A percentile compares a stretch with the other conserved stretches of the same genome.
Evolutionary conservation across 1,140 invertebrate genomes (phyloP).

Genomic region (Eriosoma lanigerum): DNA sequence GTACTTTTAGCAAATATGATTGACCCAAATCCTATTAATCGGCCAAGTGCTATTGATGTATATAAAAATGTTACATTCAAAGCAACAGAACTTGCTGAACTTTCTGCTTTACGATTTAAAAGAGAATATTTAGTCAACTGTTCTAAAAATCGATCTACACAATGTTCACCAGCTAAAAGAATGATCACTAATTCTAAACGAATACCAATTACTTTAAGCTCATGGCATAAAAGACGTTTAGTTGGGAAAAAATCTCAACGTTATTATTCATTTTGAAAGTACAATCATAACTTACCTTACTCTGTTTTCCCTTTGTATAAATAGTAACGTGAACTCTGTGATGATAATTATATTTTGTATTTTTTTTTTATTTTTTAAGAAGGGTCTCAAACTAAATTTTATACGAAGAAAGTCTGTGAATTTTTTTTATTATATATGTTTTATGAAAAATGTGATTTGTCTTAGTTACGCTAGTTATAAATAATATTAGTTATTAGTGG

Average conservation of each 20-base stretch:
- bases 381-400: slow-evolving; percentile 37
- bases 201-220: slow-evolving; percentile 9
- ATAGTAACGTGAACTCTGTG: slow-evolving; percentile 43
- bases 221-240: slow-evolving; percentile 30
- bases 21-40: slow-evolving; percentile 15
- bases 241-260: slow-evolving; percentile 42
- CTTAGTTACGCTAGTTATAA: slow-evolving; percentile 23
- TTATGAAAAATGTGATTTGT: slow-evolving; percentile 19
- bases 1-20: slow-evolving; percentile 36
- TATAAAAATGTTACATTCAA: slow-evolving; percentile 27
- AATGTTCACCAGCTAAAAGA: slow-evolving; percentile 11
- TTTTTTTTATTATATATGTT: slow-evolving; percentile 32
- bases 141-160: slow-evolving; percentile 8
- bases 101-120: slow-evolving; percentile 29
- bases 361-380: slow-evolving; percentile 31
- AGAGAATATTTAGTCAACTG: slow-evolving; percentile 28
- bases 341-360: slow-evolving; percentile 34
- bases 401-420: slow-evolving; percentile 20
- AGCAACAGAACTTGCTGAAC: neutral
- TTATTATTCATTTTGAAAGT: slow-evolving; percentile 45
- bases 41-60: slow-evolving; percentile 31
- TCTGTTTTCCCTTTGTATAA: slow-evolving; percentile 8
- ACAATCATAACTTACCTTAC: slow-evolving; percentile 22
- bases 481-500: slow-evolving; percentile 23
- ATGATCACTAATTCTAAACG: neutral